phyloP scores from a whole-genome alignment of 2,113 vertebrate genomes.

The Pterocles orientalis region DNA sequence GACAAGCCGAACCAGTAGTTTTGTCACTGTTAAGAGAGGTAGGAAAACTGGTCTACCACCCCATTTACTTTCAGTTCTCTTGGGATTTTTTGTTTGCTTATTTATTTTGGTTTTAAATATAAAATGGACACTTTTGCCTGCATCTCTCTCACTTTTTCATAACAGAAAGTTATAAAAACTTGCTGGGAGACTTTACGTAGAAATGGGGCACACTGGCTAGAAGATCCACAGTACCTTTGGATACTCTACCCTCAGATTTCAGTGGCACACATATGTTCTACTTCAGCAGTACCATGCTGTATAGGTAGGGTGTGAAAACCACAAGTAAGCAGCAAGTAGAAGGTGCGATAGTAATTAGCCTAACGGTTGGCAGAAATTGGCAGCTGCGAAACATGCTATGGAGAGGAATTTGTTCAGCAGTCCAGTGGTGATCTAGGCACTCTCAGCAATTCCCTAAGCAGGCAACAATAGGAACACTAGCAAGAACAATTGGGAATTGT shows the following conservation, averaged over 20 bases:
- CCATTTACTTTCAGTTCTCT: neutral
- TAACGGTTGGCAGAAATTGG: neutral
- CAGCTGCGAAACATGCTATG: neutral
- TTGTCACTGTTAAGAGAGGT: neutral
- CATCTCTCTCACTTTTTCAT: neutral
- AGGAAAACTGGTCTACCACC: neutral
- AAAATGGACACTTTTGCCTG: neutral
- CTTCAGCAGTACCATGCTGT: neutral
- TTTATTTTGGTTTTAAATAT: neutral
- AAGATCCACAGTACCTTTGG: neutral
- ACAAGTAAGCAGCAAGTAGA: neutral
- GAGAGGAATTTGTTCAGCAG: neutral
- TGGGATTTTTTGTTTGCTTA: neutral
- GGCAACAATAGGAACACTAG: neutral
- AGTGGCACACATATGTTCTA: neutral
- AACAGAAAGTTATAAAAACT: neutral
- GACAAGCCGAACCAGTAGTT: neutral
- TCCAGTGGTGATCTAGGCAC: neutral
- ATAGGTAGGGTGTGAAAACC: neutral
- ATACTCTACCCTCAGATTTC: neutral
- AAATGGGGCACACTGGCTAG: neutral
- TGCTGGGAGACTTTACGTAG: neutral
- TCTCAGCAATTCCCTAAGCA: neutral
- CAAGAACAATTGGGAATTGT: neutral
- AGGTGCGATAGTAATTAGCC: neutral